Base-by-base conservation (phyloP, 1,140 invertebrate species). In the Papilio polyxenes region DNA sequence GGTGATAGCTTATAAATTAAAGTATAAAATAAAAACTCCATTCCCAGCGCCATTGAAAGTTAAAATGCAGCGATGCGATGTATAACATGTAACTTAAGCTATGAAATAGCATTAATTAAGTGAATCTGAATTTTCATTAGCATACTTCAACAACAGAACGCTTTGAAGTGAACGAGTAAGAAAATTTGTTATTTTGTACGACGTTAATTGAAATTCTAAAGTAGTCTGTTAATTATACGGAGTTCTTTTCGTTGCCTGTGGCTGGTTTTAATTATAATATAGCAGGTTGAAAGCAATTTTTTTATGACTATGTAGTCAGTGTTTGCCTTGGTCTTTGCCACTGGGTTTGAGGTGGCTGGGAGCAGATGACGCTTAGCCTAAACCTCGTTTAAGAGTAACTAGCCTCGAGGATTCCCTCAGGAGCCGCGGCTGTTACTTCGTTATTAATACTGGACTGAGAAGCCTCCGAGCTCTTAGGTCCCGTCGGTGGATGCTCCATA, bases 171-270 rank as follows among this genome's bases (percentile, higher is more conserved):
- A 53, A 53, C 75, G 75, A 15, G 48, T 76, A 76, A 76, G 44
- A 76, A 65, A 49, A 53, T 53, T 76, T 76, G 49, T 76, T 49
- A 76, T 76, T 76, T 76, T 76, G 49, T 53, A 76, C 48, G 20
- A 51, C 49, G 75, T 76, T 76, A 76, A 76, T 76, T 76, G 20
- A 76, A 76, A 76, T 76, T 76, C 75, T 51, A 76, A 23, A 76
- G 75, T 31, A 76, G 75, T 76, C 49, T 76, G 75, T 53, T 76
- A 53, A 76, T 75, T 75, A 6, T 74, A 8, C 44, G 20, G 20
- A 53, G 49, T 23, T 17, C 75, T 49, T 49, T 48, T n/a, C 20
- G 48, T 20, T n/a, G 49, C 48, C 11, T n/a, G 75, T 53, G 37
- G 7, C n/a, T 76, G 53, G 11, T 31, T 76, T 53, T 76, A 76